These are phyloP conservation scores for Deilephila elpenor DNA, from an alignment of 2,888 invertebrate genomes.

Conservation along the genomic window DNA sequence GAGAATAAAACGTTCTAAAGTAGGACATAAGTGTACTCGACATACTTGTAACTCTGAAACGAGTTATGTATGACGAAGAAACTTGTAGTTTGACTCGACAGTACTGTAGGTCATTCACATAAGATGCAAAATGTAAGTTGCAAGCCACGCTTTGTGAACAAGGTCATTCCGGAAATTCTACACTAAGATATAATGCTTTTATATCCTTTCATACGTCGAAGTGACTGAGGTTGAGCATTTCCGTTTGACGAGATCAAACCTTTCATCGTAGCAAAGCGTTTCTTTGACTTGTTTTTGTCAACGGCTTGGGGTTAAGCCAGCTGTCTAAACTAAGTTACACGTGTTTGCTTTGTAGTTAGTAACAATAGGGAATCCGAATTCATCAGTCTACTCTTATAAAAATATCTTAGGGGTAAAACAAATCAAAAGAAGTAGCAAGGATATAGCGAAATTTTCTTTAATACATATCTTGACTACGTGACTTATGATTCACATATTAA, in stretches of 20 bases:
- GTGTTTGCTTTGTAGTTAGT: not conserved
- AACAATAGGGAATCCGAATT: not conserved
- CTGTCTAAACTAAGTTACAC: constrained; percentile 5
- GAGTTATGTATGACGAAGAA: constrained; percentile 10
- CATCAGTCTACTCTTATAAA: too few relatives aligned
- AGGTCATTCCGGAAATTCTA: constrained; percentile 25
- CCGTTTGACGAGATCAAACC: not conserved
- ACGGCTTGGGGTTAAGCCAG: not conserved
- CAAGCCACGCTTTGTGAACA: constrained; percentile 12
- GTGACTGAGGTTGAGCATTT: constrained; percentile 15
- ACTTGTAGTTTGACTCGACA: constrained; percentile 8
- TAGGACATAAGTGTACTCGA: constrained; percentile 15
- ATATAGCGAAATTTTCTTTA: too few relatives aligned
- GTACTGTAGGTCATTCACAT: not conserved
- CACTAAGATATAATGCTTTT: constrained; percentile 18
- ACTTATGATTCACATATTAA: too few relatives aligned
- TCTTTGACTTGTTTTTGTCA: constrained; percentile 9
- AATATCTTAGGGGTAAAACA: too few relatives aligned
- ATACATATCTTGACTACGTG: too few relatives aligned
- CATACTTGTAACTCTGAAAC: constrained; percentile 21
- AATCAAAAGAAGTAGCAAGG: too few relatives aligned
- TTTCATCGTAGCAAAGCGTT: not conserved
- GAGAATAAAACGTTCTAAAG: constrained; percentile 16
- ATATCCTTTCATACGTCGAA: constrained; percentile 26
- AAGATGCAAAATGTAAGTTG: constrained; percentile 23